phyloP scores from a whole-genome alignment of 92 coral and sea anemone genomes.

The Epizoanthus rinbou region DNA sequence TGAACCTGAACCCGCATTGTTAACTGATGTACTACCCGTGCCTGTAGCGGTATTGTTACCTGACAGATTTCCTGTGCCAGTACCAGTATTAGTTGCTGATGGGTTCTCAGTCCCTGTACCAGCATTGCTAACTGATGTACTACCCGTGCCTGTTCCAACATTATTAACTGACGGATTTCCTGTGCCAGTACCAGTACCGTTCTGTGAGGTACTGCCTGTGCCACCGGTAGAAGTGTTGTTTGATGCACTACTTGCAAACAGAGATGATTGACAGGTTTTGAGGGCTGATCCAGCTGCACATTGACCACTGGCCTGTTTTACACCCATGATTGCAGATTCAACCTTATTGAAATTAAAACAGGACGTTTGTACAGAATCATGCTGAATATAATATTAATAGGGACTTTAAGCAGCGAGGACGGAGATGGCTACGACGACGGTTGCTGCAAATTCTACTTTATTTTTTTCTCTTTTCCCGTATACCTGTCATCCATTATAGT shows the following conservation, averaged over 20 bases:
- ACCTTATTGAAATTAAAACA: background rate
- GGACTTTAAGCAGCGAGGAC: too few relatives aligned
- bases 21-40: background rate
- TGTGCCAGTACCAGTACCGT: background rate
- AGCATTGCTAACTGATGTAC: background rate
- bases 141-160: too few relatives aligned
- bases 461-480: too few relatives aligned
- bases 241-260: conserved; percentile 14
- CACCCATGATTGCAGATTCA: conserved; percentile 28
- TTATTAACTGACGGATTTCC: background rate
- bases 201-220: background rate
- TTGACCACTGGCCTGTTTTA: conserved; percentile 40
- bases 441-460: too few relatives aligned
- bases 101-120: background rate
- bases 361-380: too few relatives aligned
- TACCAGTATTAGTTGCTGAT: too few relatives aligned
- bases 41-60: background rate
- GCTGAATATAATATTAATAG: too few relatives aligned
- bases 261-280: conserved; percentile 33
- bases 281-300: conserved; percentile 27
- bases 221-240: conserved; percentile 1
- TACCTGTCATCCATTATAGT: too few relatives aligned
- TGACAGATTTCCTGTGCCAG: too few relatives aligned
- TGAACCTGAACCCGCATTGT: background rate
- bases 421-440: too few relatives aligned